A percentile compares a stretch with the other conserved stretches of the same genome.
Conservation (phyloP, 2,888 invertebrate genomes). For the Lamproptera curius region DNA sequence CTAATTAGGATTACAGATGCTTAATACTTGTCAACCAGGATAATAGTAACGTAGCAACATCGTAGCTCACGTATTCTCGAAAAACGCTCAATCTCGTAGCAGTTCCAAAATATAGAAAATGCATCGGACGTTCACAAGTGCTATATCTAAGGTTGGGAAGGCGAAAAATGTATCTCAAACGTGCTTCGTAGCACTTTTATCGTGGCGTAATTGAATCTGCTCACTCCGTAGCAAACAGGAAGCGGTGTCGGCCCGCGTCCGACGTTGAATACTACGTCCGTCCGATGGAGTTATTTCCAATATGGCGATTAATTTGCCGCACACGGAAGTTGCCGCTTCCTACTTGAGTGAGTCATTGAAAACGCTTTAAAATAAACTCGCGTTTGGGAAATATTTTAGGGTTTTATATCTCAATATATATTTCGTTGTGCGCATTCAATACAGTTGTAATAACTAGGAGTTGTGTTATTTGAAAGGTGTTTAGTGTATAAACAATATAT, state of each 20-base stretch:
- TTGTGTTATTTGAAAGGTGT: not conserved
- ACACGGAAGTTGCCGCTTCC: conserved; percentile 4
- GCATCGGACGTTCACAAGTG: no score
- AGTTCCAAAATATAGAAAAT: no score
- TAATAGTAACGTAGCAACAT: no score
- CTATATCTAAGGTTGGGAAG: no score
- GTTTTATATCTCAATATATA: no score
- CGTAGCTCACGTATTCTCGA: no score
- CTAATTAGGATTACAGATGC: no score
- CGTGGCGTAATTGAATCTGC: conserved; percentile 72
- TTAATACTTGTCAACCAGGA: no score
- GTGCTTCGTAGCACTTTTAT: conserved; percentile 57
- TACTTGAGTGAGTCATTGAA: not conserved
- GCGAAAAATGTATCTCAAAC: conserved; percentile 24
- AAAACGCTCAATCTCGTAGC: no score
- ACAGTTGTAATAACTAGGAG: not conserved
- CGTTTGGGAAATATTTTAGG: no score
- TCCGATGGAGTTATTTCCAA: conserved; percentile 57
- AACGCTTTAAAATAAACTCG: conserved; percentile 4
- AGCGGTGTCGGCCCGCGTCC: conserved; percentile 52
- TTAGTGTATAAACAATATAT: no score
- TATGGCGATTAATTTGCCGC: conserved; percentile 37
- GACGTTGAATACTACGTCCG: conserved; percentile 56
- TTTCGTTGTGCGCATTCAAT: not conserved
- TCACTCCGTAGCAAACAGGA: conserved; percentile 68